Evolutionary conservation across 1,140 invertebrate species (phyloP), one percentile per base, ranked within the genome.

Genomic region (Hyles vespertilio): DNA sequence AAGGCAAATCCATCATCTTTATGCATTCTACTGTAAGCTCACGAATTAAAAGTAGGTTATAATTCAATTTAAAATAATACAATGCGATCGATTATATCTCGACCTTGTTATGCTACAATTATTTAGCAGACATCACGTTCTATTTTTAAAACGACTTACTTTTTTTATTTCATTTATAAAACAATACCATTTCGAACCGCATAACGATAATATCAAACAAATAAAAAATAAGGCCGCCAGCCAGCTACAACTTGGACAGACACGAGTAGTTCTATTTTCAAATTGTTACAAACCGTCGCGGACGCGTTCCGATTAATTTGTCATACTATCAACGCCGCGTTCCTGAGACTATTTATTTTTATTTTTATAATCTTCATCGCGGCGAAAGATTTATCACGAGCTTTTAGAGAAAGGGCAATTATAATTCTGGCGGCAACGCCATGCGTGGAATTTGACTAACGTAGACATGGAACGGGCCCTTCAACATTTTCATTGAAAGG

Each of bases 231-330:
- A 53, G 11, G 36, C 34, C 36, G 34, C 51, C 32, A 50, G 32
- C 48, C 32, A 32, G 32, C 32, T 5, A 9, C 12, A 22, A 50
- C 48, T 50, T 50, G 48, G 12, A 10, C 11, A 50, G 48, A 50
- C 52, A 61, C 65, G 60, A 46, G 58, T 55, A 62, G 59, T 65
- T 70, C 69, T 72, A 72, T 80, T 78, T 78, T 75, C 66, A 65
- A 74, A 70, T 58, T 44, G 61, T 66, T 66, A 70, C 69, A 70
- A 70, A 70, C 58, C 49, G 61, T 61, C 58, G 54, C 49, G 59
- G 48, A 59, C 62, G 69, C 60, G 65, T 69, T 74, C 63, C 67
- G 66, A 75, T 72, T 72, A 75, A 75, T 75, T 72, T 72, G 73
- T 75, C 73, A 72, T 72, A 74, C 59, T 63, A 67, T 70, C 67